Evolutionary conservation across 2,797 vertebrate genomes (phyloP).

Genomic region (Esox masquinongy): DNA sequence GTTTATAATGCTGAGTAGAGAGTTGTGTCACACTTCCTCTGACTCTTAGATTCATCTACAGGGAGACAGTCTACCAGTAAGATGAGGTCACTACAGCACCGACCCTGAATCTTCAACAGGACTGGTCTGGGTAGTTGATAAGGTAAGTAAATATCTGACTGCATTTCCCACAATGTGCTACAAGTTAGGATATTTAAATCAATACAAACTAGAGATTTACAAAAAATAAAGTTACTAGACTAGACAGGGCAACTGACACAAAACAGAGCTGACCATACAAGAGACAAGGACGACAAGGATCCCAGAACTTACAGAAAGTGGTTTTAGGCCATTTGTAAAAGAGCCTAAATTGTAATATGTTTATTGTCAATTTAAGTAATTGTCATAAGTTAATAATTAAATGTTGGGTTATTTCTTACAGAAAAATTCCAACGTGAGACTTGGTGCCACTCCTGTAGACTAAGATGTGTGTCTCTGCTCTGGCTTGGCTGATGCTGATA

Average conservation of each 20-base stretch:
- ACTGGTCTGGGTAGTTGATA: slow-evolving; percentile 35
- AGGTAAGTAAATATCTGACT: not conserved
- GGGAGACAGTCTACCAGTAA: slow-evolving; percentile 22
- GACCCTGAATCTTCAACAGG: slow-evolving; percentile 32
- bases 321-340: too few relatives aligned
- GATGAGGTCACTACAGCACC: slow-evolving; percentile 44
- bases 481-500: slow-evolving; percentile 16
- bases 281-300: too few relatives aligned
- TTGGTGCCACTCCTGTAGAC: slow-evolving; percentile 26
- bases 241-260: too few relatives aligned
- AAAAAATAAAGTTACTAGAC: too few relatives aligned
- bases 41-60: slow-evolving; percentile 31
- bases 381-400: too few relatives aligned
- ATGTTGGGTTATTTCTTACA: slow-evolving; percentile 15
- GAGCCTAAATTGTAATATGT: too few relatives aligned
- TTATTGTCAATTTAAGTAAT: too few relatives aligned
- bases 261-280: not conserved
- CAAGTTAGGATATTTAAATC: too few relatives aligned
- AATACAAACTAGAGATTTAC: too few relatives aligned
- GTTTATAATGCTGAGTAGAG: not conserved
- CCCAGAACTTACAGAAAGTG: too few relatives aligned
- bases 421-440: slow-evolving; percentile 28
- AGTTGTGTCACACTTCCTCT: slow-evolving; percentile 32
- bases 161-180: too few relatives aligned
- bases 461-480: slow-evolving; percentile 61